Percentiles rank a stretch among this genome's conserved stretches.
These are phyloP conservation scores for Anodontia alba DNA, from an alignment of 2,888 invertebrate genomes.

Conservation along the genomic window DNA sequence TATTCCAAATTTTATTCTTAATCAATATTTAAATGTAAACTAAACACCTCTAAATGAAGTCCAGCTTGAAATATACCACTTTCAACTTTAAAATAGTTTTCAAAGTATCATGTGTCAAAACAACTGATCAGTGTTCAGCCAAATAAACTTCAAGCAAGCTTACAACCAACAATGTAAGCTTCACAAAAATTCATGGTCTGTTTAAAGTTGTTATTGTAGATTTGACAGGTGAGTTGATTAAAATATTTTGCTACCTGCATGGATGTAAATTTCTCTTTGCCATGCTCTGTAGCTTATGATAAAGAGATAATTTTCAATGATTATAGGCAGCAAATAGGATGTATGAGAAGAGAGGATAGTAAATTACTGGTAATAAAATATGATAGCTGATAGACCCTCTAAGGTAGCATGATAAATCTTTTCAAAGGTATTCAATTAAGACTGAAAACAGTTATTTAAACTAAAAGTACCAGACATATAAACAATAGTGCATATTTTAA, in stretches of 20 bases:
- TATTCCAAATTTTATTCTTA: not conserved
- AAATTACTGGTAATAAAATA: too few relatives aligned
- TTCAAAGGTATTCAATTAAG: too few relatives aligned
- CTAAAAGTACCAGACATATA: too few relatives aligned
- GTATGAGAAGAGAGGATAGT: too few relatives aligned
- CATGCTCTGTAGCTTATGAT: slow-evolving; percentile 12
- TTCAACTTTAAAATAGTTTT: not conserved
- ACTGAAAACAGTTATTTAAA: too few relatives aligned
- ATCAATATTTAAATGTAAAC: not conserved
- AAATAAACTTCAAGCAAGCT: not conserved
- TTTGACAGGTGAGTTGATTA: slow-evolving; percentile 47
- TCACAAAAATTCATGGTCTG: slow-evolving; percentile 33
- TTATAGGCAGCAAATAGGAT: not conserved
- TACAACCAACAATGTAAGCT: too few relatives aligned
- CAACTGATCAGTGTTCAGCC: not conserved
- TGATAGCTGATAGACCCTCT: too few relatives aligned
- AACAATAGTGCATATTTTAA: too few relatives aligned
- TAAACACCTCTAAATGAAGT: not conserved
- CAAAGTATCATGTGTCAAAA: slow-evolving; percentile 12
- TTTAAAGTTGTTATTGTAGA: slow-evolving; percentile 31
- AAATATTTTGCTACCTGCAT: slow-evolving; percentile 21
- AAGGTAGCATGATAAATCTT: too few relatives aligned
- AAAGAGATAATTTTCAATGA: not conserved
- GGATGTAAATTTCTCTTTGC: not conserved
- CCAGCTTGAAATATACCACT: not conserved